Percentiles rank a stretch among this genome's conserved stretches.
Conservation (phyloP, 2,797 vertebrate species). For the Mus caroli region DNA sequence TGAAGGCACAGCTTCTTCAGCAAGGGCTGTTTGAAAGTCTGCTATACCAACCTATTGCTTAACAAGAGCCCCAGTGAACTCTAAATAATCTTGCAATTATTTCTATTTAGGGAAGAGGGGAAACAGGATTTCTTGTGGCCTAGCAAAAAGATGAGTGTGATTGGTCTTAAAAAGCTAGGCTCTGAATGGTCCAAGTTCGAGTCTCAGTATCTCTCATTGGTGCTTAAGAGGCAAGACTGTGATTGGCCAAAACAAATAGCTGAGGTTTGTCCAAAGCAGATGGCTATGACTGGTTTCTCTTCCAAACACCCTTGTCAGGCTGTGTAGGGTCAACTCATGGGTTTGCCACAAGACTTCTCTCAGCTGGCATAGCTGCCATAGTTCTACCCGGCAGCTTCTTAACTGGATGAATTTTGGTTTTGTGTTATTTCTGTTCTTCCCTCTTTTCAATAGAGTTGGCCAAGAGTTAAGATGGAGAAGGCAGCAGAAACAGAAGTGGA, state of each 20-base stretch:
- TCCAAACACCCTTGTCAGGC: background rate
- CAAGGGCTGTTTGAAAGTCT: background rate
- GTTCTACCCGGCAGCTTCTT: background rate
- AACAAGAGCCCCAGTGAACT: background rate
- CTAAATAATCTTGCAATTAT: background rate
- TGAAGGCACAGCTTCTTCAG: background rate
- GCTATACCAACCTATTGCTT: background rate
- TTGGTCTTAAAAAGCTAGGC: background rate
- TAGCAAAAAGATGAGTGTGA: background rate
- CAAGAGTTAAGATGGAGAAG: too few relatives aligned
- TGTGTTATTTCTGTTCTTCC: background rate
- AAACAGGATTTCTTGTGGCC: background rate
- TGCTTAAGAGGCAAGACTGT: background rate
- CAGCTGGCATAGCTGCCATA: background rate
- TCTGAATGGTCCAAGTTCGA: background rate
- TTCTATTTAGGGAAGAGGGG: background rate
- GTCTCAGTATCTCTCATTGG: background rate
- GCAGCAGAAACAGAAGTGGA: background rate
- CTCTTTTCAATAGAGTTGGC: background rate
- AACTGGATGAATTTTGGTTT: background rate
- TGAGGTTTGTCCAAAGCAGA: background rate
- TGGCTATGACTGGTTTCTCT: background rate
- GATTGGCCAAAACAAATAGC: background rate
- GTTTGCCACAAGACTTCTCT: background rate
- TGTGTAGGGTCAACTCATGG: background rate